Percentiles rank a stretch among this genome's conserved stretches.
phyloP scores from a whole-genome alignment of 2,888 invertebrate genomes.

The Phytoseiulus persimilis region DNA sequence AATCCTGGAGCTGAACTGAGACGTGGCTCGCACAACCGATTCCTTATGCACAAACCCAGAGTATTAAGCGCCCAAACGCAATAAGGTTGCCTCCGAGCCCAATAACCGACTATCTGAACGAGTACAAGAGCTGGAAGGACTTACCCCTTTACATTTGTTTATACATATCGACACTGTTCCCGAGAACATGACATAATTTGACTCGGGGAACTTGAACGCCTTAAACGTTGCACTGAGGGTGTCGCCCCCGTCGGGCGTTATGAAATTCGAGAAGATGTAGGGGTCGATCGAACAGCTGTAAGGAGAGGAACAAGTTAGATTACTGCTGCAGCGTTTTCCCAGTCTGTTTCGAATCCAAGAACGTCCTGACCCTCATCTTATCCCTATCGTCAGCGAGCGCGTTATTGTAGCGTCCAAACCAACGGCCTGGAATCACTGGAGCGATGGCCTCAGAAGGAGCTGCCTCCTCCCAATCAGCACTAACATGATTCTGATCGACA shows the following conservation, averaged over 20 bases:
- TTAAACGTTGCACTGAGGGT: slow-evolving; percentile 68
- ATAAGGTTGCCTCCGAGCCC: background rate
- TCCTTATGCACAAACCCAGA: background rate
- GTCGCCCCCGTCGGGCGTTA: slow-evolving; percentile 69
- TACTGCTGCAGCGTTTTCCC: background rate
- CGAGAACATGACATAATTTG: slow-evolving; percentile 80
- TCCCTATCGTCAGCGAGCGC: too few relatives aligned
- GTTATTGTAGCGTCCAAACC: too few relatives aligned
- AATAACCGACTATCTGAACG: background rate
- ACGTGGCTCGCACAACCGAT: background rate
- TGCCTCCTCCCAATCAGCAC: background rate
- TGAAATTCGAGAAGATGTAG: slow-evolving; percentile 82
- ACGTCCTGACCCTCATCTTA: too few relatives aligned
- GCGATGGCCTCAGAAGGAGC: background rate
- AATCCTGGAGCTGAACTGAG: background rate
- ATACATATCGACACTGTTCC: slow-evolving; percentile 84
- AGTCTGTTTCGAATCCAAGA: background rate
- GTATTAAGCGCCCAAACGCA: background rate
- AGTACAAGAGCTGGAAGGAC: background rate
- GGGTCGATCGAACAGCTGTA: slow-evolving; percentile 75
- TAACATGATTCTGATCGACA: background rate
- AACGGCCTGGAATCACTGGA: background rate
- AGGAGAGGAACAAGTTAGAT: background rate
- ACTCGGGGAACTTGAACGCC: slow-evolving; percentile 88
- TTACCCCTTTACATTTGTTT: slow-evolving; percentile 71